Evolutionary conservation across 2,888 invertebrate genomes (phyloP).

Genomic region (Drosophila neutralis): DNA sequence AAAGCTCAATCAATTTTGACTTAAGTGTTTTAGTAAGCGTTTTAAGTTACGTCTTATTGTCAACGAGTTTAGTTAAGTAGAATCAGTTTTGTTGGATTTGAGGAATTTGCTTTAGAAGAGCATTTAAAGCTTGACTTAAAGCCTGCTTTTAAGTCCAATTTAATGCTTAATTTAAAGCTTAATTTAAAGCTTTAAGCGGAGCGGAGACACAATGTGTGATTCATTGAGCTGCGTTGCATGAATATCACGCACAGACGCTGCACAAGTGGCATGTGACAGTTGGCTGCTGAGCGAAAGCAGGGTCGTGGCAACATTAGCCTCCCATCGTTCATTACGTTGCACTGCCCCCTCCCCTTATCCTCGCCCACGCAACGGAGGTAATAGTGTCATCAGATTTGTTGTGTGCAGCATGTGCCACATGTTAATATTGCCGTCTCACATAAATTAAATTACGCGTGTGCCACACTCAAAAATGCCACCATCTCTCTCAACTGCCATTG

Average conservation of each 20-base stretch:
- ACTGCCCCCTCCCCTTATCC: not conserved
- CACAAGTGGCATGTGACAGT: constrained; percentile 8
- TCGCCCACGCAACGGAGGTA: not conserved
- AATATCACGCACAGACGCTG: constrained; percentile 29
- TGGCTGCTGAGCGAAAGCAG: constrained; percentile 5
- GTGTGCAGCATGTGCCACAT: constrained; percentile 44
- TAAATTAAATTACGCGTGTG: constrained; percentile 49
- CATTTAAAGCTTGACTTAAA: not conserved
- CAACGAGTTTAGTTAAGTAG: not conserved
- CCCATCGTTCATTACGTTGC: constrained; percentile 21
- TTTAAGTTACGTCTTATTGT: not conserved
- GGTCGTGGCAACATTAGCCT: constrained; percentile 20
- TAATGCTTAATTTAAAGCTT: not conserved
- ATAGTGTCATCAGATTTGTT: constrained; percentile 14
- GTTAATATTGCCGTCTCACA: constrained; percentile 19
- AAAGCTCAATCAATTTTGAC: not conserved
- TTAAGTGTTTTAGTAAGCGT: not conserved
- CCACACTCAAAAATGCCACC: not conserved
- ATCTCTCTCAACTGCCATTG: not conserved
- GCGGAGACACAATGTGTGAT: constrained; percentile 41
- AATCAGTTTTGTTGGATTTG: not conserved
- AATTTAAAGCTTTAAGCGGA: not conserved
- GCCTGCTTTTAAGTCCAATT: not conserved
- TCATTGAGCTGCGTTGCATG: constrained; percentile 8
- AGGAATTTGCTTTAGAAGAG: not conserved